phyloP scores from a whole-genome alignment of 2,113 vertebrate species.

The Candoia aspera region DNA sequence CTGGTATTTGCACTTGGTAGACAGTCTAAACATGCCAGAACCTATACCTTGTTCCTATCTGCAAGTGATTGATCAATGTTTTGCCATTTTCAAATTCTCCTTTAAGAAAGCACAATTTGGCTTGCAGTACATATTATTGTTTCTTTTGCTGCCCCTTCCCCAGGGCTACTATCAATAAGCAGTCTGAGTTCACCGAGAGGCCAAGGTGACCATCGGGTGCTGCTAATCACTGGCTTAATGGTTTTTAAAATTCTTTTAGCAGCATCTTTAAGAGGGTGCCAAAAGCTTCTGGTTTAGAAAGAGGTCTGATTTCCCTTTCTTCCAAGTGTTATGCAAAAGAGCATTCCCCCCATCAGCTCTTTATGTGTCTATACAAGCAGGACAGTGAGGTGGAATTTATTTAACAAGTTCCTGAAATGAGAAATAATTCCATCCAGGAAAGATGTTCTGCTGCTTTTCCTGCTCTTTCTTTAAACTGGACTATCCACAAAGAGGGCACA shows the following conservation, averaged over 20 bases:
- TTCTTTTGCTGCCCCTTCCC: not conserved
- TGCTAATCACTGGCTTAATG: not conserved
- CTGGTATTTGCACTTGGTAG: too few species aligned
- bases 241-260: slow-evolving; percentile 43
- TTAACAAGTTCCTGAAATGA: slow-evolving; percentile 1
- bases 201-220: not conserved
- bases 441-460: not conserved
- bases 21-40: too few species aligned
- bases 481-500: not conserved
- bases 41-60: not conserved
- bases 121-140: not conserved
- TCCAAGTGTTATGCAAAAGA: not conserved
- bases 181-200: slow-evolving; percentile 30
- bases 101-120: fast-evolving
- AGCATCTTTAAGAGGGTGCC: slow-evolving; percentile 51
- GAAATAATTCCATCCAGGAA: slow-evolving; percentile 3
- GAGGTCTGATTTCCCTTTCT: not conserved
- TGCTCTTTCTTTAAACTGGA: not conserved
- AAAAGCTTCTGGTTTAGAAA: slow-evolving; percentile 40
- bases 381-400: slow-evolving; percentile 12
- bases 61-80: not conserved
- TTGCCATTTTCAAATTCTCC: fast-evolving
- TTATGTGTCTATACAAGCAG: not conserved
- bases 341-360: not conserved
- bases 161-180: not conserved